phyloP scores from a whole-genome alignment of 2,888 invertebrate species.

The Drosophila bunnanda region DNA sequence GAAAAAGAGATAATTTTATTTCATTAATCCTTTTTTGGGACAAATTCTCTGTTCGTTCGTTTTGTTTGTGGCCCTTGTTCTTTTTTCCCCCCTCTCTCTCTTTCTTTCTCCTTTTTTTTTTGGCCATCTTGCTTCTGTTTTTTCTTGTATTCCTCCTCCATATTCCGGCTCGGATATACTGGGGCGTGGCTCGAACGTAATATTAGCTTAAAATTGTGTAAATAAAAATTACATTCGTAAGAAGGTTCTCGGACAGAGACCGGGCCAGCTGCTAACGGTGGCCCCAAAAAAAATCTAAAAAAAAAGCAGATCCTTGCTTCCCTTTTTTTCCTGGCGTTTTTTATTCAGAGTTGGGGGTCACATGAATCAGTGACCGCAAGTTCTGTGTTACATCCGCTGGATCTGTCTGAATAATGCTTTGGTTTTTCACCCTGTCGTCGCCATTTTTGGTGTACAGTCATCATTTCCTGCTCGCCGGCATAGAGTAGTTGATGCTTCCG shows the following conservation, averaged over 20 bases:
- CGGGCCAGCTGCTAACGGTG: constrained; percentile 24
- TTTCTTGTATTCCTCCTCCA: constrained; percentile 43
- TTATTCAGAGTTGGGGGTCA: constrained; percentile 7
- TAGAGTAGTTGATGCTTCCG: not conserved
- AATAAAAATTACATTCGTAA: constrained; percentile 80
- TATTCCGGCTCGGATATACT: constrained; percentile 42
- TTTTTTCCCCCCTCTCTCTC: constrained; percentile 5
- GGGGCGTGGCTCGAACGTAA: constrained; percentile 73
- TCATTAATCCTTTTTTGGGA: constrained; percentile 84
- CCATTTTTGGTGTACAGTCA: constrained; percentile 24
- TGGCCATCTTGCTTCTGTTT: constrained; percentile 29
- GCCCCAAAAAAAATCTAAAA: not conserved
- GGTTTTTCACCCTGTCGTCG: constrained; percentile 17
- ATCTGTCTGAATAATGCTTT: constrained; percentile 10
- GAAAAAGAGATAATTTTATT: constrained; percentile 83
- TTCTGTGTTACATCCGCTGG: constrained; percentile 35
- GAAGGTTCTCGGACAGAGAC: constrained; percentile 56
- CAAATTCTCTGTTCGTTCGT: constrained; percentile 66
- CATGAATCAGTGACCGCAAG: constrained; percentile 65
- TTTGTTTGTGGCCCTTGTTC: constrained; percentile 30
- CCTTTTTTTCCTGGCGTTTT: not conserved
- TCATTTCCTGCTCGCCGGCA: constrained; percentile 1
- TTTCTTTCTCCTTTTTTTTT: constrained; percentile 1
- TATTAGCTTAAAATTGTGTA: constrained; percentile 81
- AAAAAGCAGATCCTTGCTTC: constrained; percentile 1